Evolutionary conservation across 2,797 vertebrate genomes (phyloP), one percentile per base, ranked within the genome.

Genomic region (Anas flavirostris): DNA sequence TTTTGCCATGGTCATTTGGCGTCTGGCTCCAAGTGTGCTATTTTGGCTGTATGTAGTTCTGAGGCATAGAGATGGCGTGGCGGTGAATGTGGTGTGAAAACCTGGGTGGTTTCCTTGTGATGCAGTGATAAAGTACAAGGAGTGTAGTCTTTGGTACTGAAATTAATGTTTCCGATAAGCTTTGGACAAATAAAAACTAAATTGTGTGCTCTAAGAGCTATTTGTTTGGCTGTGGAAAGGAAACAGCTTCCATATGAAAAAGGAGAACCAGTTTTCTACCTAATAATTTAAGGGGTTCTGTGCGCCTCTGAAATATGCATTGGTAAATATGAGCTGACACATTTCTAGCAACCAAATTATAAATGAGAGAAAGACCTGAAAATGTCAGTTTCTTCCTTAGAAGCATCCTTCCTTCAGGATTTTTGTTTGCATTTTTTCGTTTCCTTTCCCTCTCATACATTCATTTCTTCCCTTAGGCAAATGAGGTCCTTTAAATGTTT

Each of bases 301-400:
- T 84, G 33, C 59, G 28, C 75, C 10, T 74, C 79, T 93, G 86
- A 93, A 93, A 86, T 44, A 59, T 37, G 64, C 41, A 6, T 83
- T 77, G 64, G 84, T 87, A 79, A 96, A 94, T 94, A 68, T 12
- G 41, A 96, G 35, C 52, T 92, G 95, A 93, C 87, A 35, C 4
- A 10, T 85, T 95, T 96, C 85, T 90, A 90, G 84, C 68, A 95
- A 92, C 58, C 88, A 95, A 92, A 96, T 94, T 95, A 93, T 95
- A 93, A 93, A 97, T 95, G 90, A 95, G 41, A 79, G 56, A 90
- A 84, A 96, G 95, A 94, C 96, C 95, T 91, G 74, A 94, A 97
- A 96, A 95, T 83, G 95, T 96, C 95, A 94, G 39, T 76, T 91
- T 96, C 67, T 87, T 95, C 53, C 50, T 93, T 88, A 86, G 74